Evolutionary conservation across 2,113 vertebrate species (phyloP), one percentile per base, ranked within the genome.

Genomic region (Mesoclemmys tuberculata): DNA sequence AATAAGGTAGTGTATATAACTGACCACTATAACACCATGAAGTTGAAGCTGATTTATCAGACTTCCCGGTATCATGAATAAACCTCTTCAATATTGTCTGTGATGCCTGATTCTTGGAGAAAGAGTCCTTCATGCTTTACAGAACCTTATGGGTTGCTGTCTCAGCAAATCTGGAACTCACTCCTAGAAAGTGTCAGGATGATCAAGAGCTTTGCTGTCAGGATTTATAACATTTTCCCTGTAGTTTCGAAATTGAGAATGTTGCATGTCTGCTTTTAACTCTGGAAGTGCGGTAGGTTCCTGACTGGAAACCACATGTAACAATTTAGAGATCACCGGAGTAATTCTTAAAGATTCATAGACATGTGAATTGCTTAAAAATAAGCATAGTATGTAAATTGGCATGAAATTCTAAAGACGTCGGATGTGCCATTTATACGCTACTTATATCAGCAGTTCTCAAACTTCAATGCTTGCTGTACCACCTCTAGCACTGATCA

Each of bases 361-460:
- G 48, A 58, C 83, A n/a, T 24, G 54, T 24, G 49, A 77, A 13
- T 80, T 88, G 35, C 29, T 80, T 71, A 29, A 88, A 31, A 87
- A 29, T 54, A 80, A 48, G 8, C 16, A 1, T 46, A 54, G 0
- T 68, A 5, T 91, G 10, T 61, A 38, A 89, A 84, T 9, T 85
- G n/a, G 6, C 84, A 13, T 48, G 80, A 75, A 92, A 55, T 88
- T 79, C 71, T 56, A 82, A 51, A 48, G 38, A 26, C 79, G 78
- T 88, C 82, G 79, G 38, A 38, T 87, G 21, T 52, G 51, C n/a
- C 77, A 93, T 75, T 46, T 2, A 84, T 26, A 27, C 61, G 18
- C 88, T 91, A n/a, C 88, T 4, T 82, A 56, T 81, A 85, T 84
- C 81, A 84, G 6, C 83, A 93, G 0, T 75, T 95, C 56, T 96